Evolutionary conservation across 2,113 vertebrate genomes (phyloP).

Genomic region (Paraplagusia blochii): DNA sequence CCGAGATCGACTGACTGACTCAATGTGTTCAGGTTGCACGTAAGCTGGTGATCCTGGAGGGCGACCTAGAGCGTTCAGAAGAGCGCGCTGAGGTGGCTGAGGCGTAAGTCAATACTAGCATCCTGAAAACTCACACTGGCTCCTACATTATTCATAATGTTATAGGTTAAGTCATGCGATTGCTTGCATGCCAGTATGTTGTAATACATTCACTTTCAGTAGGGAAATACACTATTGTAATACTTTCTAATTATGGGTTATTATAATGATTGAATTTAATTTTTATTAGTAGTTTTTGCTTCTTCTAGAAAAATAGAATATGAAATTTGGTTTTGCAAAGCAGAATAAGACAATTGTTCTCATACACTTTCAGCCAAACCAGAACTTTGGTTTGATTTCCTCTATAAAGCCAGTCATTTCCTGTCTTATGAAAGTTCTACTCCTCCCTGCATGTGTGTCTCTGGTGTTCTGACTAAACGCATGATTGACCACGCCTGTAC

Average conservation of each 20-base stretch:
- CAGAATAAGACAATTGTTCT: too few species aligned
- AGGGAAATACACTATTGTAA: not conserved
- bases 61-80: slow-evolving; percentile 95
- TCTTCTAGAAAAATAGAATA: too few species aligned
- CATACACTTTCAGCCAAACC: too few species aligned
- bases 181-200: slow-evolving; percentile 4
- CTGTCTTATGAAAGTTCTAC: too few species aligned
- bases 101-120: slow-evolving; percentile 79
- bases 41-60: slow-evolving; percentile 95
- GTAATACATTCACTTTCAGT: slow-evolving; percentile 6
- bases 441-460: slow-evolving; percentile 23
- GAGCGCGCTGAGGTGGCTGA: slow-evolving; percentile 95
- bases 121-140: slow-evolving; percentile 16
- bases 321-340: too few species aligned
- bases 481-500: slow-evolving; percentile 58
- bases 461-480: slow-evolving; percentile 55
- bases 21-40: slow-evolving; percentile 84
- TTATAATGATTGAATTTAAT: too few species aligned
- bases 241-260: not conserved
- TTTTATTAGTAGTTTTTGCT: too few species aligned
- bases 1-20: not conserved
- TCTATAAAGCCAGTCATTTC: too few species aligned
- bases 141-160: slow-evolving; percentile 36
- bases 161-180: slow-evolving; percentile 18
- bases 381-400: too few species aligned